Evolutionary conservation across 1,140 invertebrate species (phyloP).

Genomic region (Bombus polaris): DNA sequence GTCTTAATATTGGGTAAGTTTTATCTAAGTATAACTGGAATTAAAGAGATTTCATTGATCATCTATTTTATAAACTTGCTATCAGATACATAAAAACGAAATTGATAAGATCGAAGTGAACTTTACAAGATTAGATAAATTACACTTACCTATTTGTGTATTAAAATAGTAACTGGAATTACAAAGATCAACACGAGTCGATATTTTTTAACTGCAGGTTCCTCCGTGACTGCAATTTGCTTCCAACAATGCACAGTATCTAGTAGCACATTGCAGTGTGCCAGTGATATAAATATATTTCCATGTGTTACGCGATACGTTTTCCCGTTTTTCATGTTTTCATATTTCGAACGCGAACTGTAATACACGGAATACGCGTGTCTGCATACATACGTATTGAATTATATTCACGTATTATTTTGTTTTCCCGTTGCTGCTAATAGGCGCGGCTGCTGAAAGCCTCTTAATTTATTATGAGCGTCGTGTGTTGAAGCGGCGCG

Average conservation of each 20-base stretch:
- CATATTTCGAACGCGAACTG: neutral
- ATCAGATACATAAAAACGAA: neutral
- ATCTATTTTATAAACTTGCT: neutral
- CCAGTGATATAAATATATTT: slow-evolving; percentile 13
- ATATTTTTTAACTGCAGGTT: neutral
- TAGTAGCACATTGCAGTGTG: neutral
- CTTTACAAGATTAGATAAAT: too few relatives aligned
- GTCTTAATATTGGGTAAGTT: too few relatives aligned
- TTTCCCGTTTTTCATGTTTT: slow-evolving; percentile 22
- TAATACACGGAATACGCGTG: slow-evolving; percentile 4
- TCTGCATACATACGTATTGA: slow-evolving; percentile 19
- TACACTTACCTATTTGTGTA: neutral
- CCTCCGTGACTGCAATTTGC: slow-evolving; percentile 6
- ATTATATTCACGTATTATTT: slow-evolving; percentile 46
- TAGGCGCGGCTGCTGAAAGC: slow-evolving; percentile 47
- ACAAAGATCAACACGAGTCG: neutral
- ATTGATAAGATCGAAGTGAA: neutral
- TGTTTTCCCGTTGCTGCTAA: slow-evolving; percentile 48
- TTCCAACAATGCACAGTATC: neutral
- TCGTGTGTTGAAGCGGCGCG: slow-evolving; percentile 21
- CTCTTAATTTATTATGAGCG: slow-evolving; percentile 50
- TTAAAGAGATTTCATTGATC: neutral
- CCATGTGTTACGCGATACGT: slow-evolving; percentile 8
- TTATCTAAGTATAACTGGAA: too few relatives aligned
- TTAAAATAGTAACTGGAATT: neutral